Conservation (phyloP, 1,140 invertebrate species). For the Trichogramma pretiosum region DNA sequence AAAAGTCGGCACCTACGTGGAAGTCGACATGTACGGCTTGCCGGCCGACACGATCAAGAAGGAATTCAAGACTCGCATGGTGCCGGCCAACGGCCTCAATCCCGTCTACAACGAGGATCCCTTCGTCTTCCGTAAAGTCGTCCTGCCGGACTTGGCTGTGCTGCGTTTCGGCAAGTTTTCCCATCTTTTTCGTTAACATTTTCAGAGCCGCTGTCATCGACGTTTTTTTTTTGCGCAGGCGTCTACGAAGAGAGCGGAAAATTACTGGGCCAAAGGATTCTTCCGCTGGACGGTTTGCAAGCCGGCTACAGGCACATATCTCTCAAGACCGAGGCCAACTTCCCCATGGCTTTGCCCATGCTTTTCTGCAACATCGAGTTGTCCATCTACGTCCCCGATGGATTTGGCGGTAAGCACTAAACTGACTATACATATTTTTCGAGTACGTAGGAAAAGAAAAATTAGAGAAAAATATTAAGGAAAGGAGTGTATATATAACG, state of each 20-base stretch:
- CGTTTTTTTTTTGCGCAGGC: constrained; percentile 21
- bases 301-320: constrained; percentile 97
- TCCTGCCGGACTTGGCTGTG: constrained; percentile 94
- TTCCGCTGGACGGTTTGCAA: constrained; percentile 95
- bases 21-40: constrained; percentile 78
- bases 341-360: constrained; percentile 98
- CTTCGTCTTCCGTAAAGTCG: constrained; percentile 80
- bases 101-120: constrained; percentile 78
- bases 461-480: too few relatives aligned
- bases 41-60: constrained; percentile 76
- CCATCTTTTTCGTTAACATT: too few relatives aligned
- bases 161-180: constrained; percentile 70
- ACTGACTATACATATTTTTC: neutral
- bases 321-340: constrained; percentile 95
- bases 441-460: neutral
- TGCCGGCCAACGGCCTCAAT: constrained; percentile 73
- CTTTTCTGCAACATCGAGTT: constrained; percentile 97
- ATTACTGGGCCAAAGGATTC: constrained; percentile 91
- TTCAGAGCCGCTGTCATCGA: neutral
- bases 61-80: constrained; percentile 71
- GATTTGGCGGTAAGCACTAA: constrained; percentile 72
- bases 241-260: constrained; percentile 99
- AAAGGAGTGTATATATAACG: neutral
- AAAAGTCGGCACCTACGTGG: constrained; percentile 61
- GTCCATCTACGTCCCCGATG: constrained; percentile 99